Base-by-base conservation (phyloP, 2,888 invertebrate genomes). In the Achlya flavicornis region DNA sequence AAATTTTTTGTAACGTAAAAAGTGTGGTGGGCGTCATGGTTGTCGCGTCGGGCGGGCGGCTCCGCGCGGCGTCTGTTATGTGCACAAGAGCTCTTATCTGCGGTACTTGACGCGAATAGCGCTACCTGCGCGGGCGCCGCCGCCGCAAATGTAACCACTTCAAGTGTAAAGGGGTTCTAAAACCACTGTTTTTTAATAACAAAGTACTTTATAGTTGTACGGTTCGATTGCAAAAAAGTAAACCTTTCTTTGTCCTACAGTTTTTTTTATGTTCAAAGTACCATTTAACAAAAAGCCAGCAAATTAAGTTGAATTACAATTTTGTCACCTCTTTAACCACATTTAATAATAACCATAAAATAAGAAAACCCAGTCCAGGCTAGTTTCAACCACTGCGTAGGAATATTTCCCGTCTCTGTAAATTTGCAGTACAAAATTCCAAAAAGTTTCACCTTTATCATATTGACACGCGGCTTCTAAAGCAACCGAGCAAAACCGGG, bases 51-150 rank as follows among this genome's bases (percentile, higher is more conserved):
- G 35, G 62, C 62, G 66, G 72, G 68, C 72, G 66, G 66, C 65
- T n/a, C 66, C 67, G 70, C 59, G 71, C 41, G 74, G 76, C 74
- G 77, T 75, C 77, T 72, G 71, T 68, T 67, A 71, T 68, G 68
- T 73, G 70, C 66, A 70, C 70, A 75, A 72, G 75, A 69, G 72
- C 73, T 68, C 79, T 89, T 87, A 86, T 88, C 84, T 82, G 72
- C 62, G 64, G 77, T 78, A 88, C 87, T 89, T 86, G 87, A 86
- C 80, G 79, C 80, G 79, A 83, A 82, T 74, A 83, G 77, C 66
- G 87, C 86, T 90, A 90, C 88, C 86, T 87, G 89, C 84, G 76
- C 78, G 65, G 79, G 79, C 86, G 83, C 82, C 83, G 46, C 46
- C n/a, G 76, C 75, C 67, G 63, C 66, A 75, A 74, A 66, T 73